Evolutionary conservation across 2,888 invertebrate genomes (phyloP).

Genomic region (Phasia obesa): DNA sequence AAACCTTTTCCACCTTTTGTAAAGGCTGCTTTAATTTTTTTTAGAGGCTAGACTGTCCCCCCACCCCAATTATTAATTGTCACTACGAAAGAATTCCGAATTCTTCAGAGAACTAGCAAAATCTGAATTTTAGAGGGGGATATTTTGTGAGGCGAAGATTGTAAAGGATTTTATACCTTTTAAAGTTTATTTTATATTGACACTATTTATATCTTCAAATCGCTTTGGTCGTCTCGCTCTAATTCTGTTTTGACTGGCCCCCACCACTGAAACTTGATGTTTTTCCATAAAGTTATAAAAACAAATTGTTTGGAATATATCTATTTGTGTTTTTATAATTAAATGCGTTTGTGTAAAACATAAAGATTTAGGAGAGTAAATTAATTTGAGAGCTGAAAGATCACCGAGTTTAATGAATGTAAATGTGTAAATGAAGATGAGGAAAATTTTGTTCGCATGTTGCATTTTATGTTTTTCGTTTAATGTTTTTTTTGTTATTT

Average conservation of each 20-base stretch:
- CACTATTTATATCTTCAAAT: neutral
- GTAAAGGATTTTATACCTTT: no score
- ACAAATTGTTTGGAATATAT: neutral
- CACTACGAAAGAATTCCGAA: no score
- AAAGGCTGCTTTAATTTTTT: no score
- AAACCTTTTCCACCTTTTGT: no score
- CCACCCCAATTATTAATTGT: no score
- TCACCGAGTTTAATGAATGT: conserved; percentile 40
- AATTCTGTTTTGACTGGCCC: neutral
- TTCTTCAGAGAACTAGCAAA: no score
- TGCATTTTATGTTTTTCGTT: conserved; percentile 36
- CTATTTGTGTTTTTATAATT: conserved; percentile 24
- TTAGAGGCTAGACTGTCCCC: no score
- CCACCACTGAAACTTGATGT: neutral
- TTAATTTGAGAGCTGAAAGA: conserved; percentile 49
- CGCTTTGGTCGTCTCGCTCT: neutral
- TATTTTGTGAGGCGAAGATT: no score
- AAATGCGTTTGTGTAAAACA: conserved; percentile 15
- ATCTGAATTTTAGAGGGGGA: no score
- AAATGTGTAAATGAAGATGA: conserved; percentile 29
- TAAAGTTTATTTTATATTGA: no score
- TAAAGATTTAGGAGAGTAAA: conserved; percentile 35
- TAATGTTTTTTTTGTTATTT: conserved; percentile 45
- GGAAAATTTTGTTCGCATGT: conserved; percentile 33
- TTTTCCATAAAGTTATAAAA: neutral